Evolutionary conservation across 1,140 invertebrate species (phyloP).

Genomic region (Macrocentrus cingulum): DNA sequence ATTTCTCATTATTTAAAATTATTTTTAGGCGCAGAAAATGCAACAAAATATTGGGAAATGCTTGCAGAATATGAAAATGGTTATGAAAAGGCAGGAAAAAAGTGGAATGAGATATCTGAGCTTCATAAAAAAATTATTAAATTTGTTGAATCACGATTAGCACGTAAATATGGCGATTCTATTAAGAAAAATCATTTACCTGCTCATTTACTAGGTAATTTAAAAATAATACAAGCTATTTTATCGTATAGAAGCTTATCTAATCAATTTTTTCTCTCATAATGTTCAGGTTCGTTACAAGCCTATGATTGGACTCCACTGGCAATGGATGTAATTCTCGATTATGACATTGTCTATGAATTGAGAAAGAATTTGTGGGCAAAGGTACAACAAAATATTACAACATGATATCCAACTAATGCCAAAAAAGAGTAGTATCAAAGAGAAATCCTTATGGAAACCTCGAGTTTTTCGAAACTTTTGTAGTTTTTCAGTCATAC

Average conservation of each 20-base stretch:
- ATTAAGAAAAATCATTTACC: constrained; percentile 54
- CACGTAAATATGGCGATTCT: constrained; percentile 45
- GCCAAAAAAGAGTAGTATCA: constrained; percentile 18
- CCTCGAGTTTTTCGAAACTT: no score
- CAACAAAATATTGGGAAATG: constrained; percentile 65
- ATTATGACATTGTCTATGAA: constrained; percentile 61
- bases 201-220: constrained; percentile 63
- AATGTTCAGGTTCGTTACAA: constrained; percentile 58
- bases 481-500: no score
- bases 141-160: constrained; percentile 53
- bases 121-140: constrained; percentile 62
- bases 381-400: constrained; percentile 58
- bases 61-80: constrained; percentile 60
- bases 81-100: constrained; percentile 54
- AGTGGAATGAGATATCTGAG: constrained; percentile 60
- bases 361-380: constrained; percentile 62
- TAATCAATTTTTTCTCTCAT: constrained; percentile 25
- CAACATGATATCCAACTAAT: no score
- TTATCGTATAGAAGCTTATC: constrained; percentile 13
- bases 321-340: constrained; percentile 60
- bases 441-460: constrained; percentile 9
- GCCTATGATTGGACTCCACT: constrained; percentile 65
- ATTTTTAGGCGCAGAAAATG: constrained; percentile 45
- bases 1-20: constrained; percentile 18
- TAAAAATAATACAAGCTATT: constrained; percentile 6